A percentile compares a stretch with the other conserved stretches of the same genome.
phyloP scores from a whole-genome alignment of 2,888 invertebrate species.

The Scrobipalpa costella region DNA sequence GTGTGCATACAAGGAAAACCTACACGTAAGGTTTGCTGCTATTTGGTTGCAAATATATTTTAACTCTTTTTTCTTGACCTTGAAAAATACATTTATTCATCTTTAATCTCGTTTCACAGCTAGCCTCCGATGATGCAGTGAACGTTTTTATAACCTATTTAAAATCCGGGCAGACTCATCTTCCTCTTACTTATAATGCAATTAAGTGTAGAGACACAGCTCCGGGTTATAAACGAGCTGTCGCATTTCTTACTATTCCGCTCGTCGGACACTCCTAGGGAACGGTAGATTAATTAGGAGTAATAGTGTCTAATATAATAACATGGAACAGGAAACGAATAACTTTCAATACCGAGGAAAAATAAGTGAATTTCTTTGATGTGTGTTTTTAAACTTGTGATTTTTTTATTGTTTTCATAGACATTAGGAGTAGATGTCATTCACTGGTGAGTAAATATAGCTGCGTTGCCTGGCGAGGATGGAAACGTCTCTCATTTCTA shows the following conservation, averaged over 20 bases:
- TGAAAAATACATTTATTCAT: too few species aligned
- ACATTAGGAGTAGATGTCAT: slow-evolving; percentile 41
- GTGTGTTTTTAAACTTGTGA: background rate
- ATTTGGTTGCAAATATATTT: background rate
- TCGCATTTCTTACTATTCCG: background rate
- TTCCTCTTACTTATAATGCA: background rate
- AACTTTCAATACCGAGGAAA: background rate
- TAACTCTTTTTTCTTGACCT: background rate
- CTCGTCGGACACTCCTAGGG: background rate
- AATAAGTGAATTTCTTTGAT: background rate
- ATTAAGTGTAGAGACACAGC: background rate
- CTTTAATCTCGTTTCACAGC: too few species aligned
- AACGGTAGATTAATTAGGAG: background rate
- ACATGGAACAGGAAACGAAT: background rate
- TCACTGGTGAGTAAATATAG: slow-evolving; percentile 48
- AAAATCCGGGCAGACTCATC: background rate
- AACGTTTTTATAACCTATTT: background rate
- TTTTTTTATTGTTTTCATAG: slow-evolving; percentile 27
- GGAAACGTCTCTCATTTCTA: slow-evolving; percentile 27
- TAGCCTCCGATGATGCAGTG: background rate
- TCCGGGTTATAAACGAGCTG: background rate
- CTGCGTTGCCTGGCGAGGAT: slow-evolving; percentile 36
- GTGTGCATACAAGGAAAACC: background rate
- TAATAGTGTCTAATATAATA: background rate
- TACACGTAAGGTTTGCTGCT: background rate